A percentile compares a stretch with the other conserved stretches of the same genome.
Evolutionary conservation across 2,888 invertebrate species (phyloP).

Genomic region (Teleogryllus oceanicus): DNA sequence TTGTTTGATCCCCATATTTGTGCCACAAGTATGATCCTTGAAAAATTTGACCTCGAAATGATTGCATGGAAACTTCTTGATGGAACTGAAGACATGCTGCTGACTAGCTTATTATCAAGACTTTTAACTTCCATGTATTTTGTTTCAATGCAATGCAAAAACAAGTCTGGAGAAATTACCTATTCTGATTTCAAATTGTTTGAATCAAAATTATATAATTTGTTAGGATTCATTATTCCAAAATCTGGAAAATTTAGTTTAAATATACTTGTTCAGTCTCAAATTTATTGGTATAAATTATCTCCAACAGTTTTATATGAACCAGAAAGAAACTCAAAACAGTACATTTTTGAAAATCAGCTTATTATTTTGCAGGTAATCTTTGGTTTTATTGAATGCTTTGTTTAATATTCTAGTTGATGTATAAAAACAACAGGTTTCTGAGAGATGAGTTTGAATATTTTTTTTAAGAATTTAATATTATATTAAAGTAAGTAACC

Average conservation of each 20-base stretch:
- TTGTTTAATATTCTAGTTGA: background rate
- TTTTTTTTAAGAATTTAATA: no score
- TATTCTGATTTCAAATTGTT: slow-evolving; percentile 25
- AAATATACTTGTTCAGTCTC: slow-evolving; percentile 31
- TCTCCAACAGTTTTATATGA: slow-evolving; percentile 4
- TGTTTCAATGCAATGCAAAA: slow-evolving; percentile 21
- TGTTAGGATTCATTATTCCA: slow-evolving; percentile 30
- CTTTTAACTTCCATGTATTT: slow-evolving; percentile 33
- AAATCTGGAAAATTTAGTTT: slow-evolving; percentile 27
- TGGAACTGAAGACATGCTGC: slow-evolving; percentile 19
- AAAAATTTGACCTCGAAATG: slow-evolving; percentile 30
- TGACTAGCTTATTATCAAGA: slow-evolving; percentile 26
- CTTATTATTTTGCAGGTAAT: slow-evolving; percentile 33
- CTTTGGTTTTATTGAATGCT: background rate
- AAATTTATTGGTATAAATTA: slow-evolving; percentile 30
- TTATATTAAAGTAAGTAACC: no score
- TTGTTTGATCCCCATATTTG: slow-evolving; percentile 21
- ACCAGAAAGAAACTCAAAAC: slow-evolving; percentile 19
- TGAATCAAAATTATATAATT: slow-evolving; percentile 32
- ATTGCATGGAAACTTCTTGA: slow-evolving; percentile 27
- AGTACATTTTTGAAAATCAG: slow-evolving; percentile 32
- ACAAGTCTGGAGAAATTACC: slow-evolving; percentile 4
- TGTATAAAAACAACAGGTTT: background rate
- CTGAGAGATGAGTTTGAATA: no score
- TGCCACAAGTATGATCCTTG: slow-evolving; percentile 22